These are phyloP conservation scores for Linnaemya vulpina DNA, from an alignment of 2,888 invertebrate species.

Conservation along the genomic window DNA sequence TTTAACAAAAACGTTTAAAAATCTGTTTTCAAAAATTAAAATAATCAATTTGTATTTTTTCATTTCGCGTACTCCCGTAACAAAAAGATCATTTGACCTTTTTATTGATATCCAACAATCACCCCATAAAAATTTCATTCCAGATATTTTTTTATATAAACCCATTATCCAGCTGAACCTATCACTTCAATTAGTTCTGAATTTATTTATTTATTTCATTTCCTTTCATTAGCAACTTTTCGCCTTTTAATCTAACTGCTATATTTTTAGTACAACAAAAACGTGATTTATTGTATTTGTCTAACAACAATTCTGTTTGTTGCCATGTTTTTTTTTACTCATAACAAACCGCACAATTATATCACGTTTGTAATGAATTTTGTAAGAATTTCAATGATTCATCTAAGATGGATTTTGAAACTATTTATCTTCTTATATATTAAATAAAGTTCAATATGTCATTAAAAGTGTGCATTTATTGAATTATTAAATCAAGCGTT, in stretches of 20 bases:
- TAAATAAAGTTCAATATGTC: slow-evolving; percentile 47
- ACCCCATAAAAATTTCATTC: too few relatives aligned
- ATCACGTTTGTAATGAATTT: slow-evolving; percentile 6
- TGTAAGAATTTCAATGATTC: slow-evolving; percentile 42
- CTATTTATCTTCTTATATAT: not conserved
- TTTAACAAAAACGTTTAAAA: too few relatives aligned
- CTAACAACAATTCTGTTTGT: not conserved
- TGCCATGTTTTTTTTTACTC: not conserved
- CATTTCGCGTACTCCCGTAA: too few relatives aligned
- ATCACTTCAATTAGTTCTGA: not conserved
- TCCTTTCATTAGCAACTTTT: not conserved
- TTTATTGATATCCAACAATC: too few relatives aligned
- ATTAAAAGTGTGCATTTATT: slow-evolving; percentile 10
- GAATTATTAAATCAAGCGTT: slow-evolving; percentile 36
- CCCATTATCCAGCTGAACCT: not conserved
- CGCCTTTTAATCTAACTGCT: not conserved
- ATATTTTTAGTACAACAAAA: slow-evolving; percentile 2
- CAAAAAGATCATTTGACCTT: too few relatives aligned
- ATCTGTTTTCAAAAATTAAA: too few relatives aligned
- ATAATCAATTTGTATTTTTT: too few relatives aligned
- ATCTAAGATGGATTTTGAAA: slow-evolving; percentile 39
- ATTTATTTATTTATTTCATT: not conserved
- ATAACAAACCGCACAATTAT: slow-evolving; percentile 26
- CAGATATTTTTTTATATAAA: too few relatives aligned
- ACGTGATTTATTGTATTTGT: slow-evolving; percentile 27